A percentile compares a stretch with the other conserved stretches of the same genome.
phyloP scores from a whole-genome alignment of 1,140 invertebrate genomes.

The Ostrea denselamellosa region DNA sequence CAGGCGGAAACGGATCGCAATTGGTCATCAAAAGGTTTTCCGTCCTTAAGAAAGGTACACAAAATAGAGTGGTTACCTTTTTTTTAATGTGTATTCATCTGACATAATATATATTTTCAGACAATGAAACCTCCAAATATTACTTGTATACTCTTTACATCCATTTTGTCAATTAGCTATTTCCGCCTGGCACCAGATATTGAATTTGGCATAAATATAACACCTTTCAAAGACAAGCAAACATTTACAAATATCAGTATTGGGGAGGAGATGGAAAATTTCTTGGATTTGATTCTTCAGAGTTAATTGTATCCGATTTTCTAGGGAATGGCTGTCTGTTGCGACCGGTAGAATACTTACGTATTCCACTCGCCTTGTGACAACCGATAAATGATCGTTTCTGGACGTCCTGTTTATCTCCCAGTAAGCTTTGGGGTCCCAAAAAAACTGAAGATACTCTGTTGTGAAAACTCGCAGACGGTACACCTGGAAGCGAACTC shows the following conservation, averaged over 20 bases:
- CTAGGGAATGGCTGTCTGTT: not conserved
- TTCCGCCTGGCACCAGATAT: too few relatives aligned
- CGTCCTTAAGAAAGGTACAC: too few relatives aligned
- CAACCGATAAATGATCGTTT: not conserved
- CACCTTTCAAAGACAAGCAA: too few relatives aligned
- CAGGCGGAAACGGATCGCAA: too few relatives aligned
- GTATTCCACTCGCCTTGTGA: not conserved
- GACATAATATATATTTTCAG: too few relatives aligned
- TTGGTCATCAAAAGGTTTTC: too few relatives aligned
- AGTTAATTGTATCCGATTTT: not conserved
- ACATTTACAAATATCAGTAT: not conserved
- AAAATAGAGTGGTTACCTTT: too few relatives aligned
- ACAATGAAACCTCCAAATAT: too few relatives aligned
- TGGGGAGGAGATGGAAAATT: not conserved
- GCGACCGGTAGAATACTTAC: not conserved
- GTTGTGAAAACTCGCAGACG: not conserved
- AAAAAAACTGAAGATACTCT: not conserved
- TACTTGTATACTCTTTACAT: too few relatives aligned
- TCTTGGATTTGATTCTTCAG: not conserved
- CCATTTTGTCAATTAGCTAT: too few relatives aligned
- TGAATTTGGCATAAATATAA: too few relatives aligned
- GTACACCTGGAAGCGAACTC: not conserved
- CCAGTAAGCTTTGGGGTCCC: conserved; percentile 6
- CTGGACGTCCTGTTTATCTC: not conserved
- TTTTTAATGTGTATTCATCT: too few relatives aligned